These are phyloP conservation scores for Hipposideros larvatus DNA, from an alignment of 2,797 vertebrate genomes.

Conservation along the genomic window DNA sequence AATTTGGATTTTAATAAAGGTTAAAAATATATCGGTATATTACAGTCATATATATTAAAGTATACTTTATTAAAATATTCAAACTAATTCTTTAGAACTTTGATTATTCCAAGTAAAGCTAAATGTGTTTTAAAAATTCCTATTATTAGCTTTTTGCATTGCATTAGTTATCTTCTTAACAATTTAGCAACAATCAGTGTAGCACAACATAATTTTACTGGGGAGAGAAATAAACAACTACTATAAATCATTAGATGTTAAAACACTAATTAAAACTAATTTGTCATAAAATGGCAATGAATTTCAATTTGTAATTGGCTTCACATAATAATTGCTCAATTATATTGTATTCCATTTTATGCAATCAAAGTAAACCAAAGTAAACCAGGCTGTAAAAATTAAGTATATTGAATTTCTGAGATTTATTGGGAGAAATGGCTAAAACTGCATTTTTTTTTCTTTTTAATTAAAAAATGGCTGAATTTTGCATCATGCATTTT, in stretches of 20 bases:
- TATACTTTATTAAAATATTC: constrained; percentile 80
- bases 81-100: constrained; percentile 84
- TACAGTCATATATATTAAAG: constrained; percentile 66
- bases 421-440: constrained; percentile 31
- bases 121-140: constrained; percentile 86
- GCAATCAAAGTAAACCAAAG: constrained; percentile 7
- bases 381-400: constrained; percentile 26
- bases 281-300: constrained; percentile 20
- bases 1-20: constrained; percentile 41
- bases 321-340: constrained; percentile 22
- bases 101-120: constrained; percentile 84
- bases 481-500: constrained; percentile 50
- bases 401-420: constrained; percentile 50
- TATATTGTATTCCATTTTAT: constrained; percentile 55
- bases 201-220: not conserved
- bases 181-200: constrained; percentile 72
- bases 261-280: constrained; percentile 42
- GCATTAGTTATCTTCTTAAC: constrained; percentile 90
- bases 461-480: constrained; percentile 52
- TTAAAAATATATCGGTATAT: constrained; percentile 60
- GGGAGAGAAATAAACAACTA: not conserved
- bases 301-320: constrained; percentile 44
- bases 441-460: not conserved
- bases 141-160: constrained; percentile 85
- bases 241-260: constrained; percentile 36